Base-by-base conservation (phyloP, 2,797 vertebrate species). In the Alauda arvensis region DNA sequence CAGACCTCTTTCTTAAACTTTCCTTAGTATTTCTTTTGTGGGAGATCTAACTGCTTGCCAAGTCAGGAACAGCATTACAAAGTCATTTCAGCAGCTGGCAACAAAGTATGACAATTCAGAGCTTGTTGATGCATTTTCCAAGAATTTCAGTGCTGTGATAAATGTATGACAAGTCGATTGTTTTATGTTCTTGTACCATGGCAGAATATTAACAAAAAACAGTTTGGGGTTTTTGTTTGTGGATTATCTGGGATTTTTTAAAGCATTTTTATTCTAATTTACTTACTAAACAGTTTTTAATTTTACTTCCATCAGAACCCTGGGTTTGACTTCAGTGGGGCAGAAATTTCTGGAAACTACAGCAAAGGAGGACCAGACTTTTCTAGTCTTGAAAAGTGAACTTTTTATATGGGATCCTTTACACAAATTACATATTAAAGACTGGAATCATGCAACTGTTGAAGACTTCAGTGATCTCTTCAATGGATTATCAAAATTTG, bases 291-390 rank as follows among this genome's bases (percentile, higher is more conserved):
- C 37, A 5, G 2, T 45, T 61, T 61, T 69, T 23, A 65, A 43
- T 91, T 51, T 85, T 84, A 18, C 9, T 70, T 52, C 86, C 67
- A 77, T 93, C 95, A 99, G 99, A 99, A 99, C 92, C 99, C 99
- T 95, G 99, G 99, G 89, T 99, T 99, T 97, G 99, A 99, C 97
- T 99, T 99, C 97, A 99, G 99, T 1, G 98, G 99, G 18, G 99
- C 99, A 95, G 99, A 99, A 96, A 99, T 99, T 90, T 99, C 99
- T 88, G 99, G 99, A 86, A 99, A 99, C 92, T 99, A 98, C 93
- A 97, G 97, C 59, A 98, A 98, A 37, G 99, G 99, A 31, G 99
- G 99, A 92, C 99, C 99, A 10, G 99, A 99, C 94, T 99, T 99
- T 84, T 99, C 99, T 68, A 98, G 92, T 91, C 97, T 99, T 95